Evolutionary conservation across 2,797 vertebrate species (phyloP), one percentile per base, ranked within the genome.

Genomic region (Hydrolagus colliei): DNA sequence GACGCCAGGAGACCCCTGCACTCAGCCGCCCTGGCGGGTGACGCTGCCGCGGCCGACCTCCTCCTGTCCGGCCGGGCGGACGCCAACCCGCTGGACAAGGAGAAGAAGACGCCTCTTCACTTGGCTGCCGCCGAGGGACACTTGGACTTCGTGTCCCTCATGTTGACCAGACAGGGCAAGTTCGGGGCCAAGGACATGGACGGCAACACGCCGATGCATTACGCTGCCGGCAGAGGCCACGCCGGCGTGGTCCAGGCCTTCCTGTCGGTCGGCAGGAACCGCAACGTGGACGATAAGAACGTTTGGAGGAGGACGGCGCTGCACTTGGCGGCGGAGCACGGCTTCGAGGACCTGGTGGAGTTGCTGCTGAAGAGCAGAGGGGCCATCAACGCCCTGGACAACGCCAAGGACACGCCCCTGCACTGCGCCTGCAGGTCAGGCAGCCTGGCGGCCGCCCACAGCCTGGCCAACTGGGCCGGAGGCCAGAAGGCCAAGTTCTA

Each of bases 271-370:
- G 88, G 89, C 18, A 92, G 89, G 86, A 91, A 91, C 41, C 95
- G 92, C 89, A 94, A 92, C 7, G 88, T 92, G 11, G 89, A 94
- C 0, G 92, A 94, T 0, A 94, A 91, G 87, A 96, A 96, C 1
- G 85, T 91, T 0, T 95, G 94, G 95, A 94, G 95, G 89, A 95
- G 93, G 90, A 96, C 94, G 0, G 86, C 93, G 0, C 89, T 96
- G 82, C 95, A 96, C 85, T 76, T 90, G 1, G 94, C 94, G 41
- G 93, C 93, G 0, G 95, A 96, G 85, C 80, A 91, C 0, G 94
- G 95, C 0, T 93, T 93, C 0, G 87, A 91, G 0, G 22, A 87
- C 8, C 61, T 94, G 82, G 88, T 91, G 20, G 85, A 88, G 7
- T 20, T 93, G 9, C 88, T 96, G 16, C 86, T 96, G 87, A 89